Percentiles rank a stretch among this genome's conserved stretches.
phyloP scores from a whole-genome alignment of 1,140 invertebrate genomes.

The Elysia chlorotica region DNA sequence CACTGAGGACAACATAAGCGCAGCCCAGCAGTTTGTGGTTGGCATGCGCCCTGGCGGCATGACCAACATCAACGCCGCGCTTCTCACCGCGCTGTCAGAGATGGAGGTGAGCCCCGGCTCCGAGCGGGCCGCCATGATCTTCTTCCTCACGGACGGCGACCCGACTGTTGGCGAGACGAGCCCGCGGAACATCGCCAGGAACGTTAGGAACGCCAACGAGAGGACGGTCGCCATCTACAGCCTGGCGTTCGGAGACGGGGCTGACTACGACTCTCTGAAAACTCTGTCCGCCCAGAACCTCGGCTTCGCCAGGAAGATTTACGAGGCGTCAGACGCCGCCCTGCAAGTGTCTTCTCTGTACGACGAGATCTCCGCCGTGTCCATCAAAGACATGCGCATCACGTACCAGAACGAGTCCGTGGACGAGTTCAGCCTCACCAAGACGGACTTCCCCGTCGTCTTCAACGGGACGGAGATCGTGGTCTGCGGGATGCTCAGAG shows the following conservation, averaged over 20 bases:
- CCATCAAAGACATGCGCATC: constrained; percentile 71
- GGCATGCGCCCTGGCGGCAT: constrained; percentile 27
- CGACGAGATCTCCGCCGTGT: constrained; percentile 72
- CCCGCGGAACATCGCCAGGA: constrained; percentile 65
- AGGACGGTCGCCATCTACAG: constrained; percentile 65
- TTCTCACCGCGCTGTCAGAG: constrained; percentile 32
- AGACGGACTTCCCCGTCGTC: constrained; percentile 25
- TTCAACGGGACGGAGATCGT: constrained; percentile 63
- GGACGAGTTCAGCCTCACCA: constrained; percentile 36
- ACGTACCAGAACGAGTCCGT: constrained; percentile 67
- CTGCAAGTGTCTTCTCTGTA: constrained; percentile 75
- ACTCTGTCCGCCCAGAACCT: constrained; percentile 70
- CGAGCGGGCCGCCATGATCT: constrained; percentile 65
- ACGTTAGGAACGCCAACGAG: constrained; percentile 42
- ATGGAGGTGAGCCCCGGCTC: constrained; percentile 10
- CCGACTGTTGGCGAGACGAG: constrained; percentile 70
- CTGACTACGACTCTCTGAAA: constrained; percentile 71
- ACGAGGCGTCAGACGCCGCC: constrained; percentile 73
- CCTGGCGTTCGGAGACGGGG: constrained; percentile 75
- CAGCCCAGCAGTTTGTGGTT: constrained; percentile 30
- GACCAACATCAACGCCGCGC: constrained; percentile 42
- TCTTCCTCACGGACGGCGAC: constrained; percentile 79
- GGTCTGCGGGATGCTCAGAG: not conserved
- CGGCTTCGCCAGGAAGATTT: constrained; percentile 75
- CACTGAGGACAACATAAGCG: constrained; percentile 20